Conservation (phyloP, 2,113 vertebrate species). For the Sylvia atricapilla region DNA sequence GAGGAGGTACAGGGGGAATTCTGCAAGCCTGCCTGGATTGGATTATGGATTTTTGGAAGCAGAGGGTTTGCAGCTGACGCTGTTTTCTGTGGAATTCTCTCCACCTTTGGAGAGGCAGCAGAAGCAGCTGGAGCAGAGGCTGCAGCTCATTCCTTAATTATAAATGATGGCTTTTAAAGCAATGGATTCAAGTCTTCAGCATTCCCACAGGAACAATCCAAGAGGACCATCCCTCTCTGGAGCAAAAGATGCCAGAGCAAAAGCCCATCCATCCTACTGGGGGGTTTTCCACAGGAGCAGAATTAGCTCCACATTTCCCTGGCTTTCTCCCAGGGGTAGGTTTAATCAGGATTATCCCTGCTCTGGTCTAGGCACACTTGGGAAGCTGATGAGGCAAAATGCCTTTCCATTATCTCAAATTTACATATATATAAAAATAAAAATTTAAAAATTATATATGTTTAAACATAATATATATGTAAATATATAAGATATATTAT, state of each 20-base stretch:
- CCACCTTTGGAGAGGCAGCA: fast-evolving
- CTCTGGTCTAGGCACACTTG: not conserved
- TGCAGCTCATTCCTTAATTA: not conserved
- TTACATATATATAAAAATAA: not conserved
- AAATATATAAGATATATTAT: not conserved
- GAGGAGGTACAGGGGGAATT: not conserved
- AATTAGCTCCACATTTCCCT: not conserved
- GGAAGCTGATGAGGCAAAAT: not conserved
- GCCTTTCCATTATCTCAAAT: not conserved
- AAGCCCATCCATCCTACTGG: not conserved
- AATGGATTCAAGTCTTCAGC: not conserved
- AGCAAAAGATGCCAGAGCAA: not conserved
- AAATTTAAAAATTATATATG: not conserved
- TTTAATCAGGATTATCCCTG: not conserved
- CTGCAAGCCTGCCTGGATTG: not conserved
- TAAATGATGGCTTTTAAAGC: not conserved
- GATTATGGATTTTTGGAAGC: not conserved
- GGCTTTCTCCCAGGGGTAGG: not conserved
- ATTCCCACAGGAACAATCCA: not conserved
- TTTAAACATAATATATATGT: no score
- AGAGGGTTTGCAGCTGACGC: not conserved
- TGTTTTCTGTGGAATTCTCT: not conserved
- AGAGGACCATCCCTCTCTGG: not conserved
- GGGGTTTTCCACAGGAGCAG: not conserved
- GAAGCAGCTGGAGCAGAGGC: not conserved